Conservation (phyloP, 2,113 vertebrate genomes). For the Ceyx cyanopectus region DNA sequence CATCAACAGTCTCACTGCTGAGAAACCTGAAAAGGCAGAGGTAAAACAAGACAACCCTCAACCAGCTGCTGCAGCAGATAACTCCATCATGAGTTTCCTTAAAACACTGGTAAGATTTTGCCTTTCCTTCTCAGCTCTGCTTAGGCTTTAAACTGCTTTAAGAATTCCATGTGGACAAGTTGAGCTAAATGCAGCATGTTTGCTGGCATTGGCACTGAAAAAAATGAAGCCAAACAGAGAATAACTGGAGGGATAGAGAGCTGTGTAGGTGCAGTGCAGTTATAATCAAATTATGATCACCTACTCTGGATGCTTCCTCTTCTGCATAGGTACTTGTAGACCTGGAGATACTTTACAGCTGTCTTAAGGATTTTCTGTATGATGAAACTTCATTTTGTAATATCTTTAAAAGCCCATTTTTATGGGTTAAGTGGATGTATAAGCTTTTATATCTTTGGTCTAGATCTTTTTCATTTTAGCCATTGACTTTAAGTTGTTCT, state of each 20-base stretch:
- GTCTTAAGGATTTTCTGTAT: not conserved
- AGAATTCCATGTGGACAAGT: not conserved
- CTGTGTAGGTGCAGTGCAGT: not conserved
- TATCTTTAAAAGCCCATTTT: not conserved
- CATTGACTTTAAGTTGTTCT: not conserved
- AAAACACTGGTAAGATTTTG: conserved; percentile 89
- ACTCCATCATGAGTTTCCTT: conserved; percentile 97
- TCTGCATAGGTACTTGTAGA: not conserved
- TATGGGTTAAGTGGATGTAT: not conserved
- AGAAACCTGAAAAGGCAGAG: conserved; percentile 15
- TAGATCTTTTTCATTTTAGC: not conserved
- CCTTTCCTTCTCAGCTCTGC: not conserved
- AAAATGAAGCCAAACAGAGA: not conserved
- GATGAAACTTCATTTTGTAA: not conserved
- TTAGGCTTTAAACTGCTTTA: not conserved
- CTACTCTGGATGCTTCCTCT: not conserved
- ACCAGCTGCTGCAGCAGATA: conserved; percentile 57
- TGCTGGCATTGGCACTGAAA: not conserved
- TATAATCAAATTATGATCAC: not conserved
- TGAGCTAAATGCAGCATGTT: not conserved
- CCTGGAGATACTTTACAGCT: not conserved
- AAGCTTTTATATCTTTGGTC: not conserved
- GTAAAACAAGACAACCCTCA: conserved; percentile 57
- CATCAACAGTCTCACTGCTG: not conserved
- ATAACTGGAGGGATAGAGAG: not conserved